Conservation (phyloP, 2,888 invertebrate species). For the Lasioglossum vierecki region DNA sequence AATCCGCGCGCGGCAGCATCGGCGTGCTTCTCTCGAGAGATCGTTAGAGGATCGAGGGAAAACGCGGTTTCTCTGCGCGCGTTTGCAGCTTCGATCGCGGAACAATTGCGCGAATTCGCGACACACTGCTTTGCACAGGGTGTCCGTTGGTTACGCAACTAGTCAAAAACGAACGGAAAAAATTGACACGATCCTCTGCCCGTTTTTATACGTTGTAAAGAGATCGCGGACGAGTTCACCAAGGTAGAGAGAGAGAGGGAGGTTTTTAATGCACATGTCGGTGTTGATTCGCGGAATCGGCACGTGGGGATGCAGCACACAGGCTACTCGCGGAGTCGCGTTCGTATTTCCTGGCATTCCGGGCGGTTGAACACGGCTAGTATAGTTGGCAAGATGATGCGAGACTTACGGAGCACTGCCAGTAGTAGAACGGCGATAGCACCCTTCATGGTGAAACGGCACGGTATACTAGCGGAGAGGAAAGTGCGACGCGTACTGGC, state of each 20-base stretch:
- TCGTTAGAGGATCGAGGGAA: not conserved
- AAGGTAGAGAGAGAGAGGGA: no score
- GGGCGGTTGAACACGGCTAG: not conserved
- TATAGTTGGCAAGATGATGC: not conserved
- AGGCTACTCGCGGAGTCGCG: not conserved
- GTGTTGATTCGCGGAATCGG: no score
- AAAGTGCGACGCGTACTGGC: conserved; percentile 3
- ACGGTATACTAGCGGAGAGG: not conserved
- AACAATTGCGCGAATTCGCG: conserved; percentile 40
- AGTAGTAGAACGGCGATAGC: conserved; percentile 41
- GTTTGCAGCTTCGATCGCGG: not conserved
- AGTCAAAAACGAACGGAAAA: no score
- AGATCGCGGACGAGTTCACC: no score
- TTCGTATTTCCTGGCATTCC: not conserved
- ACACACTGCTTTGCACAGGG: not conserved
- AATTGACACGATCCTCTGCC: no score
- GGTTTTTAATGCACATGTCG: no score
- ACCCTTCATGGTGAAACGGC: conserved; percentile 46
- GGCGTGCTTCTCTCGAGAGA: not conserved
- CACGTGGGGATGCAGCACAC: no score
- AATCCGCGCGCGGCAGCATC: not conserved
- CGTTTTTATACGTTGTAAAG: no score
- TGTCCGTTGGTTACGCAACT: not conserved
- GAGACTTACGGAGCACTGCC: conserved; percentile 63
- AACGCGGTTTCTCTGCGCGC: not conserved